Evolutionary conservation across 2,113 vertebrate species (phyloP).

Genomic region (Procavia capensis): DNA sequence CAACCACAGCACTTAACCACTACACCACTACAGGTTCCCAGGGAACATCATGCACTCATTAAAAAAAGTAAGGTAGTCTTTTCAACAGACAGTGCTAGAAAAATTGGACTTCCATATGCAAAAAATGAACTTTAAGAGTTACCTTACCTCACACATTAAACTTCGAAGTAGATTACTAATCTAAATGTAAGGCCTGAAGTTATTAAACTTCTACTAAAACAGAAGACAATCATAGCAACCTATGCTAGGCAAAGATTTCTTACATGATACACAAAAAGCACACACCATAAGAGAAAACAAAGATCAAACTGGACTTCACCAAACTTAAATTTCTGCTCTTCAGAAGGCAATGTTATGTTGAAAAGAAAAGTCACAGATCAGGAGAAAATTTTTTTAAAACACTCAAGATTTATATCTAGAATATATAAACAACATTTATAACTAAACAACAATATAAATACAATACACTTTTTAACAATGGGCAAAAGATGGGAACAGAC

Average conservation of each 20-base stretch:
- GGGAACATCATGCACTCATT: neutral
- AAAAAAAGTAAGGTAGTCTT: neutral
- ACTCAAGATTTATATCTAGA: neutral
- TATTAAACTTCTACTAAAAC: neutral
- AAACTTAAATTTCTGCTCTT: neutral
- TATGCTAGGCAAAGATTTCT: neutral
- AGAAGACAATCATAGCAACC: neutral
- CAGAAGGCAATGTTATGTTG: neutral
- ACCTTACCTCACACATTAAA: neutral
- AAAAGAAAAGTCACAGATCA: neutral
- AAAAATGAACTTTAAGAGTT: constrained; percentile 20
- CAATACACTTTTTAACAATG: neutral
- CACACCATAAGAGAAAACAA: neutral
- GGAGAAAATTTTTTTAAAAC: constrained; percentile 9
- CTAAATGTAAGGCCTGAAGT: constrained; percentile 14
- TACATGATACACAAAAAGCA: neutral
- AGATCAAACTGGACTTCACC: neutral
- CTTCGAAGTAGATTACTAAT: neutral
- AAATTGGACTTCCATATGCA: neutral
- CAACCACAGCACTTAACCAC: too few species aligned
- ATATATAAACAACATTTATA: neutral
- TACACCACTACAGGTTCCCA: too few species aligned
- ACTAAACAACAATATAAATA: neutral
- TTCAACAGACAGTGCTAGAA: neutral
- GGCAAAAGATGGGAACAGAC: neutral